Percentiles rank a stretch among this genome's conserved stretches.
Conservation (phyloP, 2,113 vertebrate species). For the Athene cunicularia region DNA sequence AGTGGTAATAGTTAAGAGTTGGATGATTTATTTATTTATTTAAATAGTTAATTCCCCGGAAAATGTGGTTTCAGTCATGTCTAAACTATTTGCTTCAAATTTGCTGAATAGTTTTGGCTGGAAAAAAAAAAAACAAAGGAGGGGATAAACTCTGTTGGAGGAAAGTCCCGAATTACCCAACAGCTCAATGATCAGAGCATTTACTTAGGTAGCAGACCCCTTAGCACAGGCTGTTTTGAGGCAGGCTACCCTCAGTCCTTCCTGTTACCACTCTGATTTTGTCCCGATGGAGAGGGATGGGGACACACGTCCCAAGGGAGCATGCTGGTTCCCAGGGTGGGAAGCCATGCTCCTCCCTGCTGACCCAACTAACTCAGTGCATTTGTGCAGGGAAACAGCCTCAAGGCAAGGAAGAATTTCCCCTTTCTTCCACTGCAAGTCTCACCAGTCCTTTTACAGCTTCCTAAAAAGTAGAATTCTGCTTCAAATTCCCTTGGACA, state of each 20-base stretch:
- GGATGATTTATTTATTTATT: not conserved
- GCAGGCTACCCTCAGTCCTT: not conserved
- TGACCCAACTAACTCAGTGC: not conserved
- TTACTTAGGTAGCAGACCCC: not conserved
- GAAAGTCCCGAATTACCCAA: not conserved
- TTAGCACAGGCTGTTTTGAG: not conserved
- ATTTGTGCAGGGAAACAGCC: not conserved
- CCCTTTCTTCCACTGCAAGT: not conserved
- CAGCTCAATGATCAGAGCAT: not conserved
- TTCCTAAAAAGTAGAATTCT: not conserved
- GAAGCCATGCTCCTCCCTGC: not conserved
- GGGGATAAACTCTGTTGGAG: not conserved
- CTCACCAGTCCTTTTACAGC: not conserved
- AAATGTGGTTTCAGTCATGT: slow-evolving; percentile 42
- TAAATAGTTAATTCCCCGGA: not conserved
- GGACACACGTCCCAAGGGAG: not conserved
- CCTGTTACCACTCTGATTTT: not conserved
- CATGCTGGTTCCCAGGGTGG: not conserved
- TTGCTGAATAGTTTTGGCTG: slow-evolving; percentile 29
- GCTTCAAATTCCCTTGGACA: not conserved
- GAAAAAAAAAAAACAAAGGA: not conserved
- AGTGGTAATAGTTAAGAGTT: not conserved
- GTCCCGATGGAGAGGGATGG: not conserved
- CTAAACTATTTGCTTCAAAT: slow-evolving; percentile 48
- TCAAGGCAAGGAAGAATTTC: not conserved